These are phyloP conservation scores for Nestor notabilis DNA, from an alignment of 2,113 vertebrate genomes.

Conservation along the genomic window DNA sequence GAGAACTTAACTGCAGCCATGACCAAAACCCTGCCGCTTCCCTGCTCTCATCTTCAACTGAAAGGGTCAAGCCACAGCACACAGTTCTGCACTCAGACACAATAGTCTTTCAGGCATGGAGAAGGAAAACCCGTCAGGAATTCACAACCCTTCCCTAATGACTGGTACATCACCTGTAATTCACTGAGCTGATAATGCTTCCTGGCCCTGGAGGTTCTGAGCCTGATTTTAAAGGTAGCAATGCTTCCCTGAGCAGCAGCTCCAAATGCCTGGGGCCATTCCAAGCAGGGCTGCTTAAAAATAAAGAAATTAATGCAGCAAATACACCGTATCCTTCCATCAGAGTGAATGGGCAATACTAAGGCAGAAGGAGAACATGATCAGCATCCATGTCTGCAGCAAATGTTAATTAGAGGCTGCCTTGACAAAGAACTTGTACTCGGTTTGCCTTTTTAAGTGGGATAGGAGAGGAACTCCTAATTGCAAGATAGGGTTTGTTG, in stretches of 20 bases:
- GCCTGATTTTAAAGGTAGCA: not conserved
- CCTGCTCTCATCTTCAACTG: not conserved
- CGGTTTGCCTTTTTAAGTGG: not conserved
- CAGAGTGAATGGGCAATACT: not conserved
- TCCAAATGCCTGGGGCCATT: not conserved
- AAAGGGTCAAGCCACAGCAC: not conserved
- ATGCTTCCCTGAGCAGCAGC: not conserved
- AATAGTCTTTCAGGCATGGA: fast-evolving
- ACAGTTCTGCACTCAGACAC: not conserved
- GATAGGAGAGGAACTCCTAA: not conserved
- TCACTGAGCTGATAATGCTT: not conserved
- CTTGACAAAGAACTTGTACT: not conserved
- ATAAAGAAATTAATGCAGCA: not conserved
- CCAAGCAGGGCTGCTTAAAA: not conserved
- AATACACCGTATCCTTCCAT: not conserved
- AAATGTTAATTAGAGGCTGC: not conserved
- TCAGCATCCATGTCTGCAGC: not conserved
- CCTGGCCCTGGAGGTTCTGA: not conserved
- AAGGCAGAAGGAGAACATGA: not conserved
- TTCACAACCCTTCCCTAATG: not conserved
- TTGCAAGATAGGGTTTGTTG: not conserved
- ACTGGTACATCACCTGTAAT: not conserved
- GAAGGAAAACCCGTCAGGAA: not conserved
- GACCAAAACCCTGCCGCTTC: not conserved
- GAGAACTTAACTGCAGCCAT: not conserved